Percentiles rank a stretch among this genome's conserved stretches.
Conservation (phyloP, 2,113 vertebrate species). For the Cyrtonyx montezumae region DNA sequence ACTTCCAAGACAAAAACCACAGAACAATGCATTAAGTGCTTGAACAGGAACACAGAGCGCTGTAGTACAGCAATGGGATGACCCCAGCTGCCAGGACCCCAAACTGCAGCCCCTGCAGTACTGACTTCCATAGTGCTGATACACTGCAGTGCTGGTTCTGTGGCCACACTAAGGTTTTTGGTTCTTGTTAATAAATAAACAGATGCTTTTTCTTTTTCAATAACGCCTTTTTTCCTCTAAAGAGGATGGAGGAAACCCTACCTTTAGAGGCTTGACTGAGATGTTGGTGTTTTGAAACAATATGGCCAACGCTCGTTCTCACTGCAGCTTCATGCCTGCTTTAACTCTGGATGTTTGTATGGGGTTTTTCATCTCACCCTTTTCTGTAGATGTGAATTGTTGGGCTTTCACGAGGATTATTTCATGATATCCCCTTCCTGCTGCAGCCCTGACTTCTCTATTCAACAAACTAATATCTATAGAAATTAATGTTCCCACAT, state of each 20-base stretch:
- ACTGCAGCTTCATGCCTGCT: background rate
- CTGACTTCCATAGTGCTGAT: background rate
- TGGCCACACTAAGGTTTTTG: background rate
- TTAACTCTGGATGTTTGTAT: background rate
- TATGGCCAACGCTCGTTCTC: background rate
- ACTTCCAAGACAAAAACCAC: conserved; percentile 79
- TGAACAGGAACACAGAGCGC: background rate
- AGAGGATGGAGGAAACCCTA: background rate
- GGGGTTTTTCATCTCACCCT: background rate
- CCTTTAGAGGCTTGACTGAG: background rate
- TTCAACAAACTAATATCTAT: background rate
- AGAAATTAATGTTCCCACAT: background rate
- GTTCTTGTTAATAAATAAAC: background rate
- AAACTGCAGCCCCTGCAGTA: conserved; percentile 19
- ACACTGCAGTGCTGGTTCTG: background rate
- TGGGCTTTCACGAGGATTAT: background rate
- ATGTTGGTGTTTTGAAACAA: background rate
- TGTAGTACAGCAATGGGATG: conserved; percentile 10
- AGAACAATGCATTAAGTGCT: conserved; percentile 65
- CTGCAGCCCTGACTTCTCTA: background rate
- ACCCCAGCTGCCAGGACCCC: conserved; percentile 42
- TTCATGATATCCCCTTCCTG: background rate
- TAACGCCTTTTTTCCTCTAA: background rate
- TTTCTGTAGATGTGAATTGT: rapidly evolving
- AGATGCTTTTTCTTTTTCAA: background rate